A percentile compares a stretch with the other conserved stretches of the same genome.
Conservation (phyloP, 1,140 invertebrate genomes). For the Eubasilissa regina region DNA sequence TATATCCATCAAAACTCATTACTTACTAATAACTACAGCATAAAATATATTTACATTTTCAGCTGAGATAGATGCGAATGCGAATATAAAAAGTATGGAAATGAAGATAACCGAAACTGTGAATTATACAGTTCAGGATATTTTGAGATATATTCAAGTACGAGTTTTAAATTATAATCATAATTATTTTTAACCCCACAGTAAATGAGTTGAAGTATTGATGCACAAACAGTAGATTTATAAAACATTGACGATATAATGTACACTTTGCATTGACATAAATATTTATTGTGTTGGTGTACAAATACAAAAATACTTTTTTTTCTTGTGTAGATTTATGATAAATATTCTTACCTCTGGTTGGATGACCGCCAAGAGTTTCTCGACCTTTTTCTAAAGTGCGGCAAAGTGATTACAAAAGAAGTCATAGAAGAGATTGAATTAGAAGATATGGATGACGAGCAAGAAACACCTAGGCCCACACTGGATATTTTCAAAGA, state of each 20-base stretch:
- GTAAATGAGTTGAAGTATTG: not conserved
- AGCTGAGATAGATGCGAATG: constrained; percentile 49
- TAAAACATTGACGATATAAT: not conserved
- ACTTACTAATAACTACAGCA: not conserved
- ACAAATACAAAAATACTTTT: not conserved
- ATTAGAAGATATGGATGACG: constrained; percentile 71
- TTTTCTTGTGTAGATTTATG: constrained; percentile 61
- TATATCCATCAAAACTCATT: not conserved
- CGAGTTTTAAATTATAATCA: not conserved
- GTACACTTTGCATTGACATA: no score
- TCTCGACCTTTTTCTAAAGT: constrained; percentile 78
- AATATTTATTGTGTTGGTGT: no score
- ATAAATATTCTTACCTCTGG: constrained; percentile 78
- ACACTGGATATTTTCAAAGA: constrained; percentile 67
- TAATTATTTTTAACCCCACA: no score
- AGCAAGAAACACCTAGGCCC: constrained; percentile 68
- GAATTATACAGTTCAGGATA: constrained; percentile 48
- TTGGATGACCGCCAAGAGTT: constrained; percentile 78
- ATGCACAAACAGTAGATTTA: not conserved
- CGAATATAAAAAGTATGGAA: constrained; percentile 39
- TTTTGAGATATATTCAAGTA: constrained; percentile 50
- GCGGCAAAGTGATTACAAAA: constrained; percentile 73
- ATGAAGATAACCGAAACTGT: constrained; percentile 39
- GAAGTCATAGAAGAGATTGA: constrained; percentile 74
- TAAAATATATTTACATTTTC: not conserved